phyloP scores from a whole-genome alignment of 2,113 vertebrate species.

The Rhinolophus sinicus region DNA sequence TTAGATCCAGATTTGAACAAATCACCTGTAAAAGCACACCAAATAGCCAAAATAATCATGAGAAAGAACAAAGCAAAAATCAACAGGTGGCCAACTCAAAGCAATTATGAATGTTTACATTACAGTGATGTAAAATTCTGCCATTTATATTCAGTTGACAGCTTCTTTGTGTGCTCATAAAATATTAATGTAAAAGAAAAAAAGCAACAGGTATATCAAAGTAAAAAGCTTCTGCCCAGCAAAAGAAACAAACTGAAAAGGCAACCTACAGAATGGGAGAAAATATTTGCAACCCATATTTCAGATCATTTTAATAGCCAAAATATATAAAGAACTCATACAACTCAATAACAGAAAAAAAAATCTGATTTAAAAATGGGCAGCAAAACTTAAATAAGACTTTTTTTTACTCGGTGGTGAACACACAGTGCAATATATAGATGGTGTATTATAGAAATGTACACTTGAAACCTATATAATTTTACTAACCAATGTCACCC shows the following conservation, averaged over 20 bases:
- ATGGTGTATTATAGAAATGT: too few species aligned
- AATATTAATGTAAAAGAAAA: conserved; percentile 70
- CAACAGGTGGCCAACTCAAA: background rate
- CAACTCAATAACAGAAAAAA: background rate
- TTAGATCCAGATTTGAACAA: too few species aligned
- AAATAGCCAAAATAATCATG: too few species aligned
- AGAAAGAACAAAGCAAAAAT: too few species aligned
- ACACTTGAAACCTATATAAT: too few species aligned
- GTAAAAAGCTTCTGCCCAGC: background rate
- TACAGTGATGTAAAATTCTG: conserved; percentile 59
- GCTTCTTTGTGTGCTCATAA: conserved; percentile 77
- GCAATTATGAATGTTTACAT: conserved; percentile 66
- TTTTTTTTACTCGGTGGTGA: background rate
- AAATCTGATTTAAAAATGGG: background rate
- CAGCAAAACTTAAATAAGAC: background rate
- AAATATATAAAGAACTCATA: background rate
- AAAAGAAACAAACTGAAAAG: background rate
- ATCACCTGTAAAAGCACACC: too few species aligned
- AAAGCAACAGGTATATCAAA: background rate
- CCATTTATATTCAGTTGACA: conserved; percentile 66
- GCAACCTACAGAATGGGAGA: background rate
- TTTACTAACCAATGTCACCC: too few species aligned
- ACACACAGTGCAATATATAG: too few species aligned
- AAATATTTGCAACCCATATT: background rate
- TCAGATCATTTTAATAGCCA: background rate